Conservation (phyloP, 1,140 invertebrate species). For the Ostrea denselamellosa region DNA sequence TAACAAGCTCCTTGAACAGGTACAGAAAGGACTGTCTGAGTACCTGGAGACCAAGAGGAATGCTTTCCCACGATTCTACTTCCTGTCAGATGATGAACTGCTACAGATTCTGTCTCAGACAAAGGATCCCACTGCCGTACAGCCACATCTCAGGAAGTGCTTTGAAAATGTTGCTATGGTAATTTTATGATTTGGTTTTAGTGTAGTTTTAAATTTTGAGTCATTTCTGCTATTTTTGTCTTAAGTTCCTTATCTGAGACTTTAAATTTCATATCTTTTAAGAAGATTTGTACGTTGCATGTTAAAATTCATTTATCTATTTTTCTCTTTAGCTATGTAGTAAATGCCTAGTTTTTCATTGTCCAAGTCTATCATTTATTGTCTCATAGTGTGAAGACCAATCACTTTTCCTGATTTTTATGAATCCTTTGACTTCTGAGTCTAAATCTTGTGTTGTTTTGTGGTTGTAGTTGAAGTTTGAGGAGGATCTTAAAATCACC, state of each 20-base stretch:
- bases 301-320: too few relatives aligned
- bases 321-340: too few relatives aligned
- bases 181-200: slow-evolving; percentile 49
- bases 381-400: too few relatives aligned
- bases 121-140: slow-evolving; percentile 88
- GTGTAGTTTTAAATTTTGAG: too few relatives aligned
- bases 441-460: not conserved
- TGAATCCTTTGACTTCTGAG: not conserved
- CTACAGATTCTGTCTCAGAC: slow-evolving; percentile 91
- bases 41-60: slow-evolving; percentile 92
- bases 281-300: too few relatives aligned
- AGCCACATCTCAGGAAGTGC: slow-evolving; percentile 89
- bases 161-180: slow-evolving; percentile 89
- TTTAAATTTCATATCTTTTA: too few relatives aligned
- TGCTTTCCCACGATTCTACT: slow-evolving; percentile 90
- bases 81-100: slow-evolving; percentile 93
- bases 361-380: too few relatives aligned
- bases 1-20: slow-evolving; percentile 84
- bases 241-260: too few relatives aligned
- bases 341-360: too few relatives aligned
- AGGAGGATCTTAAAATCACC: slow-evolving; percentile 79
- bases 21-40: slow-evolving; percentile 86
- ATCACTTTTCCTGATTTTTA: not conserved
- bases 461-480: slow-evolving; percentile 76
- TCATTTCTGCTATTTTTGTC: too few relatives aligned